Conservation (phyloP, 1,140 invertebrate genomes). For the Drosophila hydei region DNA sequence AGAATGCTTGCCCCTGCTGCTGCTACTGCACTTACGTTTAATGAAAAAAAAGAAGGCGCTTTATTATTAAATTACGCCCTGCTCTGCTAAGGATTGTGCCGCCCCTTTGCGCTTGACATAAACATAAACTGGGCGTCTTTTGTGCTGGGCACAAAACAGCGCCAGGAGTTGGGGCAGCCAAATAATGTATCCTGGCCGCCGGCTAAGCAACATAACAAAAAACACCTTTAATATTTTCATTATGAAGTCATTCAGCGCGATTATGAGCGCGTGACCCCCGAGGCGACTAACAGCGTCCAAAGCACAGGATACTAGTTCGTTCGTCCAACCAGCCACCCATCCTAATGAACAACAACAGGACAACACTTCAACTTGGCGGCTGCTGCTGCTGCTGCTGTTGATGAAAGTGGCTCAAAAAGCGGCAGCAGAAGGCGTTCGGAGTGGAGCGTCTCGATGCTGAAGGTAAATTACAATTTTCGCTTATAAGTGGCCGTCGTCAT, state of each 20-base stretch:
- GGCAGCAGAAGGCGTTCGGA: neutral
- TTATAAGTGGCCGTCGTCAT: constrained; percentile 65
- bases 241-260: constrained; percentile 81
- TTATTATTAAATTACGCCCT: constrained; percentile 73
- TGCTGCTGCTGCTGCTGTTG: constrained; percentile 24
- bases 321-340: constrained; percentile 19
- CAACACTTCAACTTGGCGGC: constrained; percentile 41
- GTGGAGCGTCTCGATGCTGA: constrained; percentile 38
- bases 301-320: constrained; percentile 25
- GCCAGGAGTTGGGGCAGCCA: constrained; percentile 10
- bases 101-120: constrained; percentile 65
- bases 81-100: neutral
- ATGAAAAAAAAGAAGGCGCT: constrained; percentile 66
- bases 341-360: constrained; percentile 66
- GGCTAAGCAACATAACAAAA: constrained; percentile 67
- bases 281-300: constrained; percentile 66
- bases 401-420: constrained; percentile 43
- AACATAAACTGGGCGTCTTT: constrained; percentile 81
- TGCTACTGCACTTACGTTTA: constrained; percentile 63
- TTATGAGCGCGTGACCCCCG: constrained; percentile 80
- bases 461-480: constrained; percentile 79
- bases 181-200: constrained; percentile 66
- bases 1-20: constrained; percentile 10
- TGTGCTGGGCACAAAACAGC: constrained; percentile 43
- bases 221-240: constrained; percentile 83